Conservation (phyloP, 2,797 vertebrate genomes). For the Pangasius krempfi region DNA sequence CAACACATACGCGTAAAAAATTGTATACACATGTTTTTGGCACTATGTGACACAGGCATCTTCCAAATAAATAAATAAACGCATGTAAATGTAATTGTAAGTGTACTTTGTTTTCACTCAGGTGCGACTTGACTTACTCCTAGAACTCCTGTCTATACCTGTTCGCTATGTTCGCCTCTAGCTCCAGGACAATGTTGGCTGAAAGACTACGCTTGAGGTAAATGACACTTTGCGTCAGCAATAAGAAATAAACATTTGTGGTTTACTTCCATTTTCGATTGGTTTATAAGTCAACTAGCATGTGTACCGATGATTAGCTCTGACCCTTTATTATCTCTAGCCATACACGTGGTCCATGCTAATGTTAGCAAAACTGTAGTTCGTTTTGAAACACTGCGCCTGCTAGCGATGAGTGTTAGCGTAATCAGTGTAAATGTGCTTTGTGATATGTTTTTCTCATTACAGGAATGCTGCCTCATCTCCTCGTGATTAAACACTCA, state of each 20-base stretch:
- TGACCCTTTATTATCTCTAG: background rate
- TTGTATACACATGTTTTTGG: background rate
- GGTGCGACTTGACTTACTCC: background rate
- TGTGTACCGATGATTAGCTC: background rate
- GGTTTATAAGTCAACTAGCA: background rate
- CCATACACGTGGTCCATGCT: background rate
- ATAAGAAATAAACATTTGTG: background rate
- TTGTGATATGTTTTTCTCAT: background rate
- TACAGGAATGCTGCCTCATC: background rate
- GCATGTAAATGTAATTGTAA: background rate
- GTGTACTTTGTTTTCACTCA: too few relatives aligned
- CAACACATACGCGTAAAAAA: background rate
- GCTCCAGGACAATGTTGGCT: background rate
- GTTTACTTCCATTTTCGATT: background rate
- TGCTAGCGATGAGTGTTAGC: background rate
- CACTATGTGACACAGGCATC: background rate
- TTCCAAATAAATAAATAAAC: background rate
- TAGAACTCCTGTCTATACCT: background rate
- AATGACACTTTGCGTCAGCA: background rate
- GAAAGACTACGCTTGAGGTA: background rate
- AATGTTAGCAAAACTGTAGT: background rate
- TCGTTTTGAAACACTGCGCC: background rate
- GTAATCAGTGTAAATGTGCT: background rate
- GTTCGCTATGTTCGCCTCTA: background rate
- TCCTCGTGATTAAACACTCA: conserved; percentile 14